phyloP scores from a whole-genome alignment of 2,797 vertebrate species.

The Macroramphosus scolopax region DNA sequence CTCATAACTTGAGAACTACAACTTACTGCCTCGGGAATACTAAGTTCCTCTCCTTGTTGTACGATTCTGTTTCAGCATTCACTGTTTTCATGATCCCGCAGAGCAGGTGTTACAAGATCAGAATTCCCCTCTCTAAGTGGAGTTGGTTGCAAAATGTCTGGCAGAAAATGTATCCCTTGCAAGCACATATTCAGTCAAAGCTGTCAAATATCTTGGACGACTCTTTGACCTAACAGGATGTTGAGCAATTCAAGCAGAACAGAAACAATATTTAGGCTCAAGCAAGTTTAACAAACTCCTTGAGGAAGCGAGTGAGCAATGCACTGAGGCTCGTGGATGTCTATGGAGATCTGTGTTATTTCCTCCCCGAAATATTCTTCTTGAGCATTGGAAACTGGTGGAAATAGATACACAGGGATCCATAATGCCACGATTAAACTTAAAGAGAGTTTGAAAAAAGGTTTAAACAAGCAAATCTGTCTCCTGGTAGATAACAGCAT shows the following conservation, averaged over 20 bases:
- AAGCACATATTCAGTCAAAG: constrained; percentile 29
- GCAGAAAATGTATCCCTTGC: constrained; percentile 10
- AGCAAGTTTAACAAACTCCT: constrained; percentile 16
- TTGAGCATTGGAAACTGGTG: too few relatives aligned
- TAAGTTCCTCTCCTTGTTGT: too few relatives aligned
- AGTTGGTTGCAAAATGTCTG: constrained; percentile 44
- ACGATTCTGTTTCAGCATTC: constrained; percentile 24
- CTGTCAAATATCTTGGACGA: constrained; percentile 40
- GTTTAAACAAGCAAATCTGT: too few relatives aligned
- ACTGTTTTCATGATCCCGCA: constrained; percentile 5
- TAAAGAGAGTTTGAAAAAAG: too few relatives aligned
- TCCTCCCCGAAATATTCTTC: too few relatives aligned
- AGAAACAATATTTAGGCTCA: constrained; percentile 21
- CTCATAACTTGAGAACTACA: too few relatives aligned
- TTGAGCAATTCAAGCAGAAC: constrained; percentile 49
- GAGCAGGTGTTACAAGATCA: constrained; percentile 27
- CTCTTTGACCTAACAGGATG: constrained; percentile 18
- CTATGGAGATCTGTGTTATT: neutral
- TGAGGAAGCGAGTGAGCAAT: constrained; percentile 28
- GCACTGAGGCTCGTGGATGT: constrained; percentile 4
- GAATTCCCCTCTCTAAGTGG: constrained; percentile 14
- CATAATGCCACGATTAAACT: too few relatives aligned
- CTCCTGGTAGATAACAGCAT: too few relatives aligned
- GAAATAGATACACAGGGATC: too few relatives aligned
- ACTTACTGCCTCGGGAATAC: too few relatives aligned